These are phyloP conservation scores for Cromileptes altivelis DNA, from an alignment of 2,113 vertebrate genomes.

Conservation along the genomic window DNA sequence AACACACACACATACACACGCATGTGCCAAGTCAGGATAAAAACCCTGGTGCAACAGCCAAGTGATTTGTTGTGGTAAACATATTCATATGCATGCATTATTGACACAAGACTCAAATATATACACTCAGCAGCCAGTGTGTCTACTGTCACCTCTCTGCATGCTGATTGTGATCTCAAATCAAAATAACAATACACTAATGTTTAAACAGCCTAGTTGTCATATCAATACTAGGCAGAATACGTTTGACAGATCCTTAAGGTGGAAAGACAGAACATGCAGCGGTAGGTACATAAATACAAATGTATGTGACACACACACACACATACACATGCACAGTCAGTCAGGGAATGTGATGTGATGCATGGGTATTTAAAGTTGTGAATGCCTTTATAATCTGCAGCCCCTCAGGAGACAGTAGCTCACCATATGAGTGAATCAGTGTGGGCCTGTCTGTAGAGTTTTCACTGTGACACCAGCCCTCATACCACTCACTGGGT, in stretches of 20 bases:
- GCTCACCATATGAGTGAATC: constrained; percentile 73
- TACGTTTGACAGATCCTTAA: constrained; percentile 72
- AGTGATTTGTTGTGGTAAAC: constrained; percentile 73
- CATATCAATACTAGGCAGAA: constrained; percentile 60
- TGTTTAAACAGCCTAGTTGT: constrained; percentile 74
- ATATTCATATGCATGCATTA: constrained; percentile 76
- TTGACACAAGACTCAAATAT: constrained; percentile 69
- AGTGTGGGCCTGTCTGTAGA: constrained; percentile 78
- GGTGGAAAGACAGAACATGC: constrained; percentile 40
- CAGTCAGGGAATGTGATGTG: constrained; percentile 58
- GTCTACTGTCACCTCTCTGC: constrained; percentile 63
- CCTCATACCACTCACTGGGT: constrained; percentile 82
- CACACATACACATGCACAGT: constrained; percentile 32
- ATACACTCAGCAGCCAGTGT: constrained; percentile 58
- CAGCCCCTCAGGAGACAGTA: constrained; percentile 77
- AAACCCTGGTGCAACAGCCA: constrained; percentile 37
- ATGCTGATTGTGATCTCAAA: constrained; percentile 73
- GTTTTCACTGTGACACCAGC: constrained; percentile 78
- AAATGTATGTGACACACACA: constrained; percentile 32
- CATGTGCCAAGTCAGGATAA: constrained; percentile 54
- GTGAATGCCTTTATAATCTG: constrained; percentile 77
- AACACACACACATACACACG: constrained; percentile 10
- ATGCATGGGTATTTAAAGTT: constrained; percentile 77
- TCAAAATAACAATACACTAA: constrained; percentile 73
- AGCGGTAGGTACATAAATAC: constrained; percentile 55